Percentiles rank a stretch among this genome's conserved stretches.
Conservation (phyloP, 2,888 invertebrate genomes). For the Drosophila kanekoi region DNA sequence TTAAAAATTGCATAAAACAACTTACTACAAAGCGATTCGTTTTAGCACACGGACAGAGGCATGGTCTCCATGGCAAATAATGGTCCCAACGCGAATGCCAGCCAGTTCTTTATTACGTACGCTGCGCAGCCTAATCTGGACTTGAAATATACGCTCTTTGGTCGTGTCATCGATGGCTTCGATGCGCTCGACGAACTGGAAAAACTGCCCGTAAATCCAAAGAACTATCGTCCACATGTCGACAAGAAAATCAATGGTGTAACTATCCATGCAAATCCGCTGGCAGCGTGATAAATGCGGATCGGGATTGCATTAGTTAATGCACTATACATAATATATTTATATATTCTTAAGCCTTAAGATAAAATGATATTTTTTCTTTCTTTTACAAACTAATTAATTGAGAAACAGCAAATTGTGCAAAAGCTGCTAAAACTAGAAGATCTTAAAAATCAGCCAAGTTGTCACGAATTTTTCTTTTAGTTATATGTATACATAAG, state of each 20-base stretch:
- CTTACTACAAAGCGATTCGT: not conserved
- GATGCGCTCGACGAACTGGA: conserved; percentile 98
- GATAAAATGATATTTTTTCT: conserved; percentile 34
- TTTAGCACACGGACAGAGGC: conserved; percentile 92
- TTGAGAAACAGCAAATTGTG: conserved; percentile 76
- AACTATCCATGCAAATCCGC: conserved; percentile 99
- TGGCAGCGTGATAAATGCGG: conserved; percentile 89
- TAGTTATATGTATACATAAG: conserved; percentile 45
- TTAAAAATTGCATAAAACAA: no score
- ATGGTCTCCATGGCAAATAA: conserved; percentile 99
- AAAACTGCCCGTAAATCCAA: conserved; percentile 96
- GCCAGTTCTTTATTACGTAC: conserved; percentile 99
- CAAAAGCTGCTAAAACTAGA: conserved; percentile 63
- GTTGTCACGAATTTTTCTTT: conserved; percentile 41
- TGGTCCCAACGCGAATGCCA: conserved; percentile 98
- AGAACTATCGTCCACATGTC: conserved; percentile 94
- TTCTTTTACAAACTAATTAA: conserved; percentile 68
- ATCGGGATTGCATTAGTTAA: conserved; percentile 4
- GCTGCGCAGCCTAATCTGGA: conserved; percentile 97
- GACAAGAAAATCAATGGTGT: conserved; percentile 95
- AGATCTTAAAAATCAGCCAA: conserved; percentile 61
- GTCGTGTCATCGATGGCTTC: conserved; percentile 98
- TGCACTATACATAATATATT: conserved; percentile 25
- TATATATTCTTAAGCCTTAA: conserved; percentile 63
- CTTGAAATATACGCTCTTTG: conserved; percentile 98